A percentile compares a stretch with the other conserved stretches of the same genome.
phyloP scores from a whole-genome alignment of 2,797 vertebrate genomes.

The Pyrocephalus nanus region DNA sequence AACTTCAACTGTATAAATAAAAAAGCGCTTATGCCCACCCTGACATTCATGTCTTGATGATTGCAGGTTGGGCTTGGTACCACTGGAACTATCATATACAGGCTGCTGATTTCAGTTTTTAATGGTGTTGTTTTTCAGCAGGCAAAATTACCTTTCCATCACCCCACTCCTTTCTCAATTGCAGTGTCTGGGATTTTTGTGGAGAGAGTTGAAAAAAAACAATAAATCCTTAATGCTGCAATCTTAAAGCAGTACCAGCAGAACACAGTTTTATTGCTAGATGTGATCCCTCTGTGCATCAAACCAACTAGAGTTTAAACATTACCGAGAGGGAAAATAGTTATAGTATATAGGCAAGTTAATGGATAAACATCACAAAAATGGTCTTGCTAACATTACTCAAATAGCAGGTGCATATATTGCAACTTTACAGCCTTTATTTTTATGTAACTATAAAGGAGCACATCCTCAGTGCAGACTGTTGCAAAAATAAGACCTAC shows the following conservation, averaged over 20 bases:
- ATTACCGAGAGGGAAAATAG: not conserved
- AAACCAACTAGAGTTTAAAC: not conserved
- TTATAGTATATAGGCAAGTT: not conserved
- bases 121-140: not conserved
- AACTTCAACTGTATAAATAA: accelerated
- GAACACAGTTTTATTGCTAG: not conserved
- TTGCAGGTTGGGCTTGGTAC: not conserved
- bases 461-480: not conserved
- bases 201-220: not conserved
- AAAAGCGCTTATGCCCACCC: not conserved
- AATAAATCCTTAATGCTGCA: not conserved
- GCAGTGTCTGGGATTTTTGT: not conserved
- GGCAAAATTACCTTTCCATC: not conserved
- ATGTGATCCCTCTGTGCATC: not conserved
- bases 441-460: not conserved
- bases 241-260: not conserved
- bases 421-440: not conserved
- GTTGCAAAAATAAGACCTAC: not conserved
- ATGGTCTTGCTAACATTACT: not conserved
- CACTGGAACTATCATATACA: not conserved
- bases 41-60: not conserved
- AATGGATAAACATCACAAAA: not conserved
- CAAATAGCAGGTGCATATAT: not conserved
- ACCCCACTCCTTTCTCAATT: not conserved
- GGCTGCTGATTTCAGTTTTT: not conserved